A percentile compares a stretch with the other conserved stretches of the same genome.
Conservation (phyloP, 2,113 vertebrate species). For the Pteronura brasiliensis region DNA sequence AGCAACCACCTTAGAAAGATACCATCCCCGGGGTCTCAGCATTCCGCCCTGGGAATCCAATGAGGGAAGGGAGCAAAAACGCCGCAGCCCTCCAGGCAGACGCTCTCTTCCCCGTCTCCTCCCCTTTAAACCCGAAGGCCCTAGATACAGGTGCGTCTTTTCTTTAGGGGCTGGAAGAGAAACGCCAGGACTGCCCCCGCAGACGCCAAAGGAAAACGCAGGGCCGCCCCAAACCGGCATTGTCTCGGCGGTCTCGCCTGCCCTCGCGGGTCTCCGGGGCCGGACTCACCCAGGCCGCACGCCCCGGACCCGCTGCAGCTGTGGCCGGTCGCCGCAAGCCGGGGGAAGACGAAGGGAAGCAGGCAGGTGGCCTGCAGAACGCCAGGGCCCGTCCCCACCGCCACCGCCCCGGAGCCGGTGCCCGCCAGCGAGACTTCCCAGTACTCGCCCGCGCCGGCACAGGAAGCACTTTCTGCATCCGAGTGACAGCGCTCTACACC, state of each 20-base stretch:
- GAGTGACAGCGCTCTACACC: conserved; percentile 14
- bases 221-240: not conserved
- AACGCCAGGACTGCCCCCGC: not conserved
- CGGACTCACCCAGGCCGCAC: conserved; percentile 53
- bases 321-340: not conserved
- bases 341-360: no score
- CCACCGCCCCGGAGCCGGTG: fast-evolving
- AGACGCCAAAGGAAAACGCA: not conserved
- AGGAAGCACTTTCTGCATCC: conserved; percentile 44
- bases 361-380: not conserved
- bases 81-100: not conserved
- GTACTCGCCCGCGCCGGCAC: not conserved
- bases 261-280: not conserved
- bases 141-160: not conserved
- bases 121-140: not conserved
- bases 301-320: not conserved
- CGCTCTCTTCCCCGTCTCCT: not conserved
- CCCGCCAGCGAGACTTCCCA: not conserved
- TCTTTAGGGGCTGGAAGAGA: not conserved
- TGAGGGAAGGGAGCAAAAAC: not conserved
- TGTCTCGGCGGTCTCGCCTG: not conserved
- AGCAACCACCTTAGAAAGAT: not conserved
- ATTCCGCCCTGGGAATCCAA: not conserved
- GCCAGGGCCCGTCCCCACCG: fast-evolving
- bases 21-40: not conserved